These are phyloP conservation scores for Microcaecilia unicolor DNA, from an alignment of 2,797 vertebrate genomes.

Conservation along the genomic window DNA sequence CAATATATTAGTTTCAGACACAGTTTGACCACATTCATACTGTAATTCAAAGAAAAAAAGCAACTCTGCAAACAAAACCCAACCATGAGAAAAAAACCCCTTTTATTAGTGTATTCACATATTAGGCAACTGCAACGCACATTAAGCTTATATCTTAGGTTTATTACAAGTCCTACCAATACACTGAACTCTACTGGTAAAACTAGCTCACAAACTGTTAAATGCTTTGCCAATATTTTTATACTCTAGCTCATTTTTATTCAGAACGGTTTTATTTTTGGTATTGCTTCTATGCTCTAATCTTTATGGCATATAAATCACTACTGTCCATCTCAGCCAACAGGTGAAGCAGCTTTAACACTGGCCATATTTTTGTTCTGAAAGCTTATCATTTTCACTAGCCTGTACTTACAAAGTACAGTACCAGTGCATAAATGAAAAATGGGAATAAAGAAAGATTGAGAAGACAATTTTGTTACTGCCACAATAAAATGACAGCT, in stretches of 20 bases:
- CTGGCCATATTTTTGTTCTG: conserved; percentile 45
- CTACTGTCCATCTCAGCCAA: conserved; percentile 18
- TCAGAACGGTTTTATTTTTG: conserved; percentile 56
- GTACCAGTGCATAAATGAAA: conserved; percentile 31
- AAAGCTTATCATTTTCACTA: conserved; percentile 37
- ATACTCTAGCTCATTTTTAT: conserved; percentile 62
- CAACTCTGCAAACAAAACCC: not conserved
- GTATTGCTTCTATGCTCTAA: conserved; percentile 70
- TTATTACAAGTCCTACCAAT: conserved; percentile 78
- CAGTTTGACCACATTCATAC: no score
- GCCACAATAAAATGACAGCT: conserved; percentile 12
- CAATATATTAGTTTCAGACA: no score
- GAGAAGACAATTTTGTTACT: not conserved
- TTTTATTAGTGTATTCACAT: conserved; percentile 94
- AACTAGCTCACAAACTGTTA: conserved; percentile 81
- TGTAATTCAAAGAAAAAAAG: no score
- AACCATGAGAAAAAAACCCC: conserved; percentile 69
- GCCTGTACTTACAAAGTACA: conserved; percentile 48
- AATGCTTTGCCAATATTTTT: conserved; percentile 59
- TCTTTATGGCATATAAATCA: conserved; percentile 42
- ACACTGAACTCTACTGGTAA: conserved; percentile 77
- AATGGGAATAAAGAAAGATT: not conserved
- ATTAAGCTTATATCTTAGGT: conserved; percentile 77
- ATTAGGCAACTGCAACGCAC: conserved; percentile 87
- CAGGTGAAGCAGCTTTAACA: conserved; percentile 39